These are phyloP conservation scores for Zaprionus vittiger DNA, from an alignment of 1,140 invertebrate species.

Conservation along the genomic window DNA sequence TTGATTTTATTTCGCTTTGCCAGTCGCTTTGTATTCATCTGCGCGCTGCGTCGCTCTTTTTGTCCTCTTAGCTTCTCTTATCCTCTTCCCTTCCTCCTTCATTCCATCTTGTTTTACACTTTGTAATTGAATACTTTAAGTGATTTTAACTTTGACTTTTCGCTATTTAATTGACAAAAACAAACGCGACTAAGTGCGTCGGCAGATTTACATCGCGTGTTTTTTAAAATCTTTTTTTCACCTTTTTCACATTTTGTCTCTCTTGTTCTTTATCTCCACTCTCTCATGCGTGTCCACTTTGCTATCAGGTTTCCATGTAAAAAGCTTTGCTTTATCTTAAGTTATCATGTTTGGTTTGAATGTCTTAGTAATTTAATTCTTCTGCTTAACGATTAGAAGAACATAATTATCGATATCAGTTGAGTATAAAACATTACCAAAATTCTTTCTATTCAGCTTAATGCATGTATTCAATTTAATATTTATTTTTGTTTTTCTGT, in stretches of 20 bases:
- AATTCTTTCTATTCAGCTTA: neutral
- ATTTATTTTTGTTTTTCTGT: neutral
- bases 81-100: slow-evolving; percentile 16
- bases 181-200: slow-evolving; percentile 39
- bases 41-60: slow-evolving; percentile 18
- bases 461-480: neutral
- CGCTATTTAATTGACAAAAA: slow-evolving; percentile 54
- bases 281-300: neutral
- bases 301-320: neutral
- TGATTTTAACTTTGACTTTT: slow-evolving; percentile 63
- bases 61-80: slow-evolving; percentile 5
- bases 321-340: neutral
- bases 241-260: neutral
- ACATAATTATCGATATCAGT: too few species aligned
- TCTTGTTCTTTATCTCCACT: neutral
- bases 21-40: slow-evolving; percentile 40
- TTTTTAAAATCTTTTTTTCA: slow-evolving; percentile 34
- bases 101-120: slow-evolving; percentile 53
- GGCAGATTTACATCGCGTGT: slow-evolving; percentile 31
- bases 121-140: slow-evolving; percentile 80
- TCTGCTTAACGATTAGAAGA: too few species aligned
- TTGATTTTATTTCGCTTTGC: slow-evolving; percentile 64
- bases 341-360: neutral
- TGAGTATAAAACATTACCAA: too few species aligned
- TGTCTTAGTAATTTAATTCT: neutral